These are phyloP conservation scores for Pectinophora gossypiella DNA, from an alignment of 1,140 invertebrate species.

Conservation along the genomic window DNA sequence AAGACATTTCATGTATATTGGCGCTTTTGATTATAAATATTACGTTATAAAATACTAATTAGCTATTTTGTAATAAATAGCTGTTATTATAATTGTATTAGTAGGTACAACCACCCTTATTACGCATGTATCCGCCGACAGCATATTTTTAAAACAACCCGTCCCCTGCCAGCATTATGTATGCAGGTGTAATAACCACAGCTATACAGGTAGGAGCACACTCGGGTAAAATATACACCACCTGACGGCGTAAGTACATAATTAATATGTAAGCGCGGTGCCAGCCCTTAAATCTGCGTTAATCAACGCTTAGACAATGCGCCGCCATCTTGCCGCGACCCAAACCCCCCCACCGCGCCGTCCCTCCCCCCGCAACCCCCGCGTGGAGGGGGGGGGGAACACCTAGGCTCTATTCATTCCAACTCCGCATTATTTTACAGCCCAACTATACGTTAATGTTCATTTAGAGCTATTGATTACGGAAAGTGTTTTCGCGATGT, in stretches of 20 bases:
- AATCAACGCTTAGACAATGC: constrained; percentile 63
- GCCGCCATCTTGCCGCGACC: constrained; percentile 66
- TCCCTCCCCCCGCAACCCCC: constrained; percentile 9
- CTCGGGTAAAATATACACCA: background rate
- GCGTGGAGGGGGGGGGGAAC: background rate
- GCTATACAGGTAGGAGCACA: too few relatives aligned
- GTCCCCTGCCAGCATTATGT: too few relatives aligned
- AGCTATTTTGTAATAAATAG: too few relatives aligned
- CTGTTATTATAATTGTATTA: too few relatives aligned
- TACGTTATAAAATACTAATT: too few relatives aligned
- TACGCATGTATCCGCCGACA: too few relatives aligned
- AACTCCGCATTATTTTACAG: background rate
- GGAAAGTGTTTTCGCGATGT: background rate
- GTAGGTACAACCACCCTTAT: too few relatives aligned
- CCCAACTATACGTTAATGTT: background rate
- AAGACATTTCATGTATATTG: too few relatives aligned
- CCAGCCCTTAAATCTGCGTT: constrained; percentile 49
- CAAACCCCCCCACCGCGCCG: constrained; percentile 25
- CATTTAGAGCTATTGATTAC: background rate
- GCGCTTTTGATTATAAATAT: too few relatives aligned
- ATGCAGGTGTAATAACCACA: too few relatives aligned
- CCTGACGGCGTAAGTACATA: constrained; percentile 45
- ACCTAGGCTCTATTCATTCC: background rate
- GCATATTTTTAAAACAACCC: too few relatives aligned
- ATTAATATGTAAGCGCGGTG: constrained; percentile 61